Evolutionary conservation across 30 jellyfish, hydroid and myxozoan genomes (phyloP), one percentile per base, ranked within the genome.

Genomic region (Morbakka virulenta): DNA sequence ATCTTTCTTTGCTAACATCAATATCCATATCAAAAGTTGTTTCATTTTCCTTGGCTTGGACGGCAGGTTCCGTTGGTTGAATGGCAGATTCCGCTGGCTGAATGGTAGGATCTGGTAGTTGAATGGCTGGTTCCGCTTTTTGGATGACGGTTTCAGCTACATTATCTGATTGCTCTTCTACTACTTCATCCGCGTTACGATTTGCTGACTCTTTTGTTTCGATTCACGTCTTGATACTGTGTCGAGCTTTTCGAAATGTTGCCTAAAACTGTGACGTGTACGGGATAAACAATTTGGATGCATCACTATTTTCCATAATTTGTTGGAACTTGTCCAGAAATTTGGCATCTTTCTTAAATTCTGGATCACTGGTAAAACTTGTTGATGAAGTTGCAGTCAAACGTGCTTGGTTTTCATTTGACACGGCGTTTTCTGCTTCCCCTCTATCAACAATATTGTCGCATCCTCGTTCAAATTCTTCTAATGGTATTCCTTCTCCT

Each of bases 311-410:
- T 34, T 57, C 71, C 11, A 57, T 57, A 57, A 9, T 57, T 57
- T 57, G 12, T 57, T 57, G 12, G 71, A 57, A 57, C 71, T 57
- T 57, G n/a, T 57, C 71, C 71, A 57, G 71, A 57, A 57, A 57
- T 22, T 57, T 34, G 13, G 71, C 26, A 57, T 57, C 71, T 57
- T 13, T 57, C 24, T 57, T 57, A 6, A 47, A 11, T 47, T 47
- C 62, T 4, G 82, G 79, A 36, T 69, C 82, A 26, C 21, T 13
- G 81, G 81, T 69, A 6, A 35, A 69, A 69, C 34, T 47, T n/a
- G 62, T 47, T 47, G 62, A 47, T 47, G 62, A 47, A 47, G 62
- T 47, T 47, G 62, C 62, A 47, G 62, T 47, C n/a, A n/a, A 12
- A 47, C 14, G 12, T 47, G 62, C 12, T n/a, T n/a, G n/a, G n/a